Evolutionary conservation across 2,113 vertebrate species (phyloP).

Genomic region (Colaptes auratus): DNA sequence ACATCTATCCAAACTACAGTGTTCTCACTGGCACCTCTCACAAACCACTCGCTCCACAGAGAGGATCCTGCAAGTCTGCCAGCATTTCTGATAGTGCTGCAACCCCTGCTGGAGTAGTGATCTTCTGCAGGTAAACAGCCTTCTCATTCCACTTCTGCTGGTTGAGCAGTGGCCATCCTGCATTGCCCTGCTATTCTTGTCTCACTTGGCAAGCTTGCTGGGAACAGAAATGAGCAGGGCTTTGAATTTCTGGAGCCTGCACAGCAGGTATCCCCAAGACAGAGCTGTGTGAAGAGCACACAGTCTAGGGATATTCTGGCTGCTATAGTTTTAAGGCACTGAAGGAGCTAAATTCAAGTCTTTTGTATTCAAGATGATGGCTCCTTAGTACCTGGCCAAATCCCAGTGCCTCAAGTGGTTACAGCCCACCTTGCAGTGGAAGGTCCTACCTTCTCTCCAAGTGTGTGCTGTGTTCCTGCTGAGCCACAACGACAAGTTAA

Average conservation of each 20-base stretch:
- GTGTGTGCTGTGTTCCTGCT: rapidly evolving
- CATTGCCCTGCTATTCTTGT: neutral
- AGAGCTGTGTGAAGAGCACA: neutral
- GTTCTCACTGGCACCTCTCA: neutral
- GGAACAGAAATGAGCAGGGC: neutral
- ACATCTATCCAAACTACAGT: no score
- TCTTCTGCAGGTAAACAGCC: conserved; percentile 44
- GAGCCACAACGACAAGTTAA: neutral
- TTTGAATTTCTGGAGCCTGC: neutral
- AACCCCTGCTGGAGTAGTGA: conserved; percentile 60
- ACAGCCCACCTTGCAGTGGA: rapidly evolving
- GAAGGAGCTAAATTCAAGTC: neutral
- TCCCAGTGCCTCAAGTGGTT: rapidly evolving
- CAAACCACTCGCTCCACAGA: conserved; percentile 56
- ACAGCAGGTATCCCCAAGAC: neutral
- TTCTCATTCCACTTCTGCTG: neutral
- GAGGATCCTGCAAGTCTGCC: conserved; percentile 68
- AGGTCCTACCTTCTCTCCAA: neutral
- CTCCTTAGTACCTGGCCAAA: neutral
- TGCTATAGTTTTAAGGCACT: neutral
- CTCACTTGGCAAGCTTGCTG: neutral
- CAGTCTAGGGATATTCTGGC: neutral
- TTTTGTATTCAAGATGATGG: neutral
- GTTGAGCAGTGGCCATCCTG: neutral
- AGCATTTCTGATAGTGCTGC: conserved; percentile 65